These are phyloP conservation scores for Yponomeuta sedellus DNA, from an alignment of 2,888 invertebrate species.

Conservation along the genomic window DNA sequence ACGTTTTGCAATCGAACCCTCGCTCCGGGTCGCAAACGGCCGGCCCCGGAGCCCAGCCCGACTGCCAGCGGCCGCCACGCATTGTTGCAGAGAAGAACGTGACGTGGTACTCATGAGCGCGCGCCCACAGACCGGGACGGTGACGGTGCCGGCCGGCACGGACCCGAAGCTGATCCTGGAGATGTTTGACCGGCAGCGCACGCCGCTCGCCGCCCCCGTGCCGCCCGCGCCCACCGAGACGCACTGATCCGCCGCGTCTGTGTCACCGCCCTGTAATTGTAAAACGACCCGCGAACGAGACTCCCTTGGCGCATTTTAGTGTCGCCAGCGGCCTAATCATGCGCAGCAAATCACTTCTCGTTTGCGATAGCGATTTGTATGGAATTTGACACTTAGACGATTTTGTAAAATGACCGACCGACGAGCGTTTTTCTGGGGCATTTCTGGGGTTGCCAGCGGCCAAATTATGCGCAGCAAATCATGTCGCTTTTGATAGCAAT, in stretches of 20 bases:
- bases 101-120: constrained; percentile 64
- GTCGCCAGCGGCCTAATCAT: neutral
- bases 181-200: constrained; percentile 73
- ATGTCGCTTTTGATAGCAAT: too few relatives aligned
- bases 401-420: too few relatives aligned
- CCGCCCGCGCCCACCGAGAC: constrained; percentile 48
- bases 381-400: too few relatives aligned
- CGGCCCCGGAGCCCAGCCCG: neutral
- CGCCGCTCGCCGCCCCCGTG: constrained; percentile 60
- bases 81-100: constrained; percentile 62
- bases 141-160: constrained; percentile 73
- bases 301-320: neutral
- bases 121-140: constrained; percentile 65
- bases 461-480: too few relatives aligned
- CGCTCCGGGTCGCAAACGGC: neutral
- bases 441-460: too few relatives aligned
- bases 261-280: neutral
- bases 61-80: constrained; percentile 53
- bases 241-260: constrained; percentile 27
- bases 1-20: neutral
- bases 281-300: neutral
- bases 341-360: too few relatives aligned
- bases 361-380: too few relatives aligned
- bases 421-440: too few relatives aligned
- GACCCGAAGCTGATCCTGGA: constrained; percentile 74